A percentile compares a stretch with the other conserved stretches of the same genome.
Conservation (phyloP, 2,888 invertebrate genomes). For the Trimorus sp. region DNA sequence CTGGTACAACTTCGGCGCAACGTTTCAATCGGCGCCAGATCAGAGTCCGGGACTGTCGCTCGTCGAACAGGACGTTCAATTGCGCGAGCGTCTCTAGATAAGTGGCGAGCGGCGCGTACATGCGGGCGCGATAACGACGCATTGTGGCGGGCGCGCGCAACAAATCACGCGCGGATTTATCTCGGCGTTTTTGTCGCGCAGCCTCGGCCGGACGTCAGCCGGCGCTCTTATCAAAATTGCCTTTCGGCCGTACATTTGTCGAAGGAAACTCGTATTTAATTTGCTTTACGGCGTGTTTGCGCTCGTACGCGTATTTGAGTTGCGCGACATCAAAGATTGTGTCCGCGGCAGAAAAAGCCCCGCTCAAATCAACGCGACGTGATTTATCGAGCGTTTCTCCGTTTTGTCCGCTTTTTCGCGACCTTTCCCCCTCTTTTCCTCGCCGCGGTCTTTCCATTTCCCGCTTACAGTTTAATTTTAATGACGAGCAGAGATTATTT, state of each 20-base stretch:
- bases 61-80: constrained; percentile 65
- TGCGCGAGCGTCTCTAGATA: constrained; percentile 66
- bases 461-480: no score
- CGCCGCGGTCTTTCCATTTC: no score
- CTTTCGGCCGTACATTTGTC: constrained; percentile 25
- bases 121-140: constrained; percentile 59
- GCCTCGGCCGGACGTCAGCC: constrained; percentile 49
- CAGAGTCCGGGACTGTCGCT: no score
- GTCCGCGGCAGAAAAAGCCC: no score
- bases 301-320: constrained; percentile 20
- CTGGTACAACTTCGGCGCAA: no score
- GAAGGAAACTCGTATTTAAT: constrained; percentile 43
- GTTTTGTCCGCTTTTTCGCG: no score
- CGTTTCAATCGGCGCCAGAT: no score
- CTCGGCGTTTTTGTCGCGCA: constrained; percentile 41
- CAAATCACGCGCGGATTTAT: constrained; percentile 60
- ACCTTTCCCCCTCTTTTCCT: not conserved
- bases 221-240: constrained; percentile 38
- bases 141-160: constrained; percentile 53
- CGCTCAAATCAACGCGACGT: no score
- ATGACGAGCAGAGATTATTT: no score
- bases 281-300: constrained; percentile 20
- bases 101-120: constrained; percentile 38
- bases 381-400: no score
- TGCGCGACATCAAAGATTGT: no score